Conservation (phyloP, 2,888 invertebrate genomes). For the Arenicola marina region DNA sequence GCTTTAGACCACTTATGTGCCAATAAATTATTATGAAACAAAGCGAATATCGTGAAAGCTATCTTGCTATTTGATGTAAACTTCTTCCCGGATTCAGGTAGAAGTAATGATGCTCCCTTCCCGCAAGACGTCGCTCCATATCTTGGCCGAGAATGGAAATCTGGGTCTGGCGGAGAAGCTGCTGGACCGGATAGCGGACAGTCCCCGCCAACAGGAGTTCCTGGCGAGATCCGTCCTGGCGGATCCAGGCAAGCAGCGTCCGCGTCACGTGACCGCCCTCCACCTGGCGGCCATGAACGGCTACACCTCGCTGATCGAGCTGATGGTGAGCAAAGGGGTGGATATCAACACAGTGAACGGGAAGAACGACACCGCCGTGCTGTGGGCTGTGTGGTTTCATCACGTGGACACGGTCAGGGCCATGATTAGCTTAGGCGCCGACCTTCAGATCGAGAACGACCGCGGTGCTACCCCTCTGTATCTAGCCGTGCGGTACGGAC, state of each 20-base stretch:
- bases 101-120: conserved; percentile 27
- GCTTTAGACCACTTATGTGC: no score
- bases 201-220: background rate
- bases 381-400: conserved; percentile 55
- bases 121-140: conserved; percentile 48
- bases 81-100: no score
- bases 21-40: no score
- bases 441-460: conserved; percentile 48
- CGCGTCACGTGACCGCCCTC: conserved; percentile 32
- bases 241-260: conserved; percentile 52
- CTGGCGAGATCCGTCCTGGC: conserved; percentile 20
- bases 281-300: conserved; percentile 39
- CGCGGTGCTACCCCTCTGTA: conserved; percentile 57
- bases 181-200: conserved; percentile 9
- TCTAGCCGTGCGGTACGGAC: conserved; percentile 57
- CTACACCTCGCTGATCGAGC: conserved; percentile 27
- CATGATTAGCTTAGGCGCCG: conserved; percentile 37
- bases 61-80: no score
- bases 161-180: conserved; percentile 28
- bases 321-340: conserved; percentile 19
- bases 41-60: no score
- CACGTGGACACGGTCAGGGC: conserved; percentile 33
- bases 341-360: conserved; percentile 28
- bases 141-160: conserved; percentile 43
- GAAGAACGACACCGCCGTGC: conserved; percentile 55